Evolutionary conservation across 2,797 vertebrate species (phyloP).

Genomic region (Pseudomugil tenellus): DNA sequence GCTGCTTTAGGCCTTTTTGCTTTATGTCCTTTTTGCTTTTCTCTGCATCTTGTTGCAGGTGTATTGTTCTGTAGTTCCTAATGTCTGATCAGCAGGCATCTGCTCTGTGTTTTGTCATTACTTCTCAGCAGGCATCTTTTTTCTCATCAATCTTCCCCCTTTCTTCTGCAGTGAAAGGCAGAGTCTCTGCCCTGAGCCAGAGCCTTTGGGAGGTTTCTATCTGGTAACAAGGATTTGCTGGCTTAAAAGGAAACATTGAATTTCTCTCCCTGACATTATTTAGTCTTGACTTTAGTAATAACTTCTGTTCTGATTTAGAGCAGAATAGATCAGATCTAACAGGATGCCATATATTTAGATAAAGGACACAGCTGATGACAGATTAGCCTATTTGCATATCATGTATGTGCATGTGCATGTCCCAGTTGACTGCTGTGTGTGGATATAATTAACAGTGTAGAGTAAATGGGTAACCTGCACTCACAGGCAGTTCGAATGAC

Average conservation of each 20-base stretch:
- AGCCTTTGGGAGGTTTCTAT: neutral
- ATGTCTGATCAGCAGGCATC: neutral
- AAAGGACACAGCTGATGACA: constrained; percentile 31
- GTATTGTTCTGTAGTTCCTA: neutral
- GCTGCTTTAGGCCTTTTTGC: neutral
- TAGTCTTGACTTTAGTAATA: neutral
- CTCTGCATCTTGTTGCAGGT: neutral
- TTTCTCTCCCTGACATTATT: neutral
- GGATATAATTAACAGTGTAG: constrained; percentile 17
- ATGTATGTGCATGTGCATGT: neutral
- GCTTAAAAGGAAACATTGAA: neutral
- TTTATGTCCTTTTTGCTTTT: neutral
- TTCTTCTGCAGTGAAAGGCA: neutral
- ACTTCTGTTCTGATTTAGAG: no score
- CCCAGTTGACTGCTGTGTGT: neutral
- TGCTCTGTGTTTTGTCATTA: constrained; percentile 7
- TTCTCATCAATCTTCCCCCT: neutral
- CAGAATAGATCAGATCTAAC: constrained; percentile 13
- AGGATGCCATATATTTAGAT: neutral
- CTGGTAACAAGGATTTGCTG: neutral
- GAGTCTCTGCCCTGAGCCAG: neutral
- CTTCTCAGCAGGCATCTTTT: constrained; percentile 9
- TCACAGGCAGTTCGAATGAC: constrained; percentile 36
- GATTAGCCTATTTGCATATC: constrained; percentile 12
- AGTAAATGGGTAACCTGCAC: constrained; percentile 46